These are phyloP conservation scores for Pristionchus mayeri DNA, from an alignment of 2,888 invertebrate species.

Conservation along the genomic window DNA sequence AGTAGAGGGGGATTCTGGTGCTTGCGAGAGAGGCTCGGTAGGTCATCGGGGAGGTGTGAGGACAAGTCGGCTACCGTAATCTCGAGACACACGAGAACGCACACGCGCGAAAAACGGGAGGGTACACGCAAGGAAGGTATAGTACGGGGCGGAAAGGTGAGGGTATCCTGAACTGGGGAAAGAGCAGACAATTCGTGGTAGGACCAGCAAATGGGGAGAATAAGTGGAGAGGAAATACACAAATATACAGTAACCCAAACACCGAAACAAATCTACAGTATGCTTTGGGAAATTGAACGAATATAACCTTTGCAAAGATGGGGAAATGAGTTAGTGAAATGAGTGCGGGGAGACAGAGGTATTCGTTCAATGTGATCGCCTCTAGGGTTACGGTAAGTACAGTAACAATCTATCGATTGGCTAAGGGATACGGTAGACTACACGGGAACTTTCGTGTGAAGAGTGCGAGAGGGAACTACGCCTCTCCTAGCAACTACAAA, in stretches of 20 bases:
- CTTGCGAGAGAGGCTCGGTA: background rate
- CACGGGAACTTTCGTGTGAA: background rate
- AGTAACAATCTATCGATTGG: background rate
- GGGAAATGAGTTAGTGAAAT: background rate
- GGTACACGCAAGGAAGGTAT: constrained; percentile 15
- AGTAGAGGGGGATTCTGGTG: background rate
- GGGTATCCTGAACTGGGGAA: background rate
- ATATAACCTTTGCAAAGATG: background rate
- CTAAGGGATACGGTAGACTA: background rate
- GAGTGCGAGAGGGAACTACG: background rate
- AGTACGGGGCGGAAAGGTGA: constrained; percentile 29
- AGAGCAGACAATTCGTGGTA: background rate
- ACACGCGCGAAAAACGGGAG: no score
- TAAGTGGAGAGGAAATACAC: background rate
- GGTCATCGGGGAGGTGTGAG: background rate
- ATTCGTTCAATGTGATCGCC: constrained; percentile 29
- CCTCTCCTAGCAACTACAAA: constrained; percentile 29
- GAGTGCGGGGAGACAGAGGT: constrained; percentile 5
- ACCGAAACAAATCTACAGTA: constrained; percentile 1
- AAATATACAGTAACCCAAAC: constrained; percentile 41
- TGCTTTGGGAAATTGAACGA: constrained; percentile 18
- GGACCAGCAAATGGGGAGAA: background rate
- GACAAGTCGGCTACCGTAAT: constrained; percentile 34
- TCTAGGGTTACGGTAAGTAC: constrained; percentile 39
- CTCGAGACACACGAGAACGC: constrained; percentile 3